Conservation (phyloP, 2,888 invertebrate genomes). For the Resseliella maxima region DNA sequence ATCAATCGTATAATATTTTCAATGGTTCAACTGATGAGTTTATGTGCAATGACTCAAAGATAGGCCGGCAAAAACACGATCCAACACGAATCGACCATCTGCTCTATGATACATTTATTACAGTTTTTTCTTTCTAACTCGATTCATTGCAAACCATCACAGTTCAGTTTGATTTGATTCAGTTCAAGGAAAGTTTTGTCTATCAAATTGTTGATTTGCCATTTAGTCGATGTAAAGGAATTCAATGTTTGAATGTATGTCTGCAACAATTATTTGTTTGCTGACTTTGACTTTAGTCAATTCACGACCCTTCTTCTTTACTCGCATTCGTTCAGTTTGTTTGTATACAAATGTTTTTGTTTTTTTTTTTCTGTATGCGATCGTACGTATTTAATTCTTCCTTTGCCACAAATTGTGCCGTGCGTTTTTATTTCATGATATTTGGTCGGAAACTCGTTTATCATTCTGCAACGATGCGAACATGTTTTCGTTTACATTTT, state of each 20-base stretch:
- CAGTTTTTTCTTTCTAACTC: background rate
- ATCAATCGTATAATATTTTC: background rate
- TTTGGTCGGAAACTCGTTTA: slow-evolving; percentile 19
- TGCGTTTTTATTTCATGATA: background rate
- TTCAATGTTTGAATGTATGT: background rate
- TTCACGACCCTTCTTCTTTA: background rate
- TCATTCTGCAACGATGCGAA: slow-evolving; percentile 2
- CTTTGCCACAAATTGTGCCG: background rate
- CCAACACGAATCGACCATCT: background rate
- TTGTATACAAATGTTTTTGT: background rate
- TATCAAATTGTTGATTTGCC: slow-evolving; percentile 11
- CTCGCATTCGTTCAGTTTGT: background rate
- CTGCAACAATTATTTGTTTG: background rate
- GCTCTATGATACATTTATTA: background rate
- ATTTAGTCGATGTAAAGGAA: background rate
- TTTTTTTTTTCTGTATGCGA: background rate
- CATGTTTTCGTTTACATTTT: background rate
- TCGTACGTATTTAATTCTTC: background rate
- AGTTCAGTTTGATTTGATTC: too few relatives aligned
- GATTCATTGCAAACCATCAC: too few relatives aligned
- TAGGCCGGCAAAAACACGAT: background rate
- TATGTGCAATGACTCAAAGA: background rate
- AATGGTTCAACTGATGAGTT: background rate
- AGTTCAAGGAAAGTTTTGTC: slow-evolving; percentile 19
- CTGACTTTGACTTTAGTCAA: slow-evolving; percentile 26